Percentiles rank a stretch among this genome's conserved stretches.
phyloP scores from a whole-genome alignment of 53 echinoderm and acorn worm species.

The Stichopus horrens region DNA sequence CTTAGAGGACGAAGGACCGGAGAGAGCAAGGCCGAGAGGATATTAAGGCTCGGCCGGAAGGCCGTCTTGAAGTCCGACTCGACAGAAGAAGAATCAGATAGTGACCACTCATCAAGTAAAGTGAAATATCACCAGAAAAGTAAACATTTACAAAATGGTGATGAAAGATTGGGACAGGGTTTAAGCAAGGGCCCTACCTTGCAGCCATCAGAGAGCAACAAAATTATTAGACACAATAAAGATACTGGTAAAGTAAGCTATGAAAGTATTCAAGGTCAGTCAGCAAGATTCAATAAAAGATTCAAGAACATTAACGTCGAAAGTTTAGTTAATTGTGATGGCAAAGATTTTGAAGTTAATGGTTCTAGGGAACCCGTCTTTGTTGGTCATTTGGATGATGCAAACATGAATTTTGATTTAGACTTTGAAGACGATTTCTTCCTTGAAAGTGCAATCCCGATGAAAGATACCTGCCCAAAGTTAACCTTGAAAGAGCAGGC shows the following conservation, averaged over 20 bases:
- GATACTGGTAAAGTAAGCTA: background rate
- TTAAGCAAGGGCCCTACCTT: background rate
- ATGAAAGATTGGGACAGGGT: background rate
- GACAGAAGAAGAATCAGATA: constrained; percentile 47
- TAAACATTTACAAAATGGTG: background rate
- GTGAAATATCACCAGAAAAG: background rate
- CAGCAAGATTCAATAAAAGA: background rate
- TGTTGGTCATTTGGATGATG: background rate
- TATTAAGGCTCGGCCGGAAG: constrained; percentile 67
- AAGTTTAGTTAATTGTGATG: background rate
- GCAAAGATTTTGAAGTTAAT: background rate
- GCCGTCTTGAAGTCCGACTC: constrained; percentile 63
- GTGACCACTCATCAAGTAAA: constrained; percentile 4
- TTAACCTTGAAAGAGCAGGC: background rate
- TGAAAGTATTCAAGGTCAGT: background rate
- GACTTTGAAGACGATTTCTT: constrained; percentile 8
- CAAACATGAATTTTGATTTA: constrained; percentile 12
- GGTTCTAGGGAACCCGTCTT: background rate
- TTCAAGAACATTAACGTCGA: background rate
- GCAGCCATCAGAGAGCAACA: background rate
- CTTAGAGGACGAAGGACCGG: constrained; percentile 50
- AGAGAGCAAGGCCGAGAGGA: constrained; percentile 72
- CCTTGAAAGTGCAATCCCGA: background rate
- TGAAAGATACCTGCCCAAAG: background rate
- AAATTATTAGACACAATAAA: background rate